Conservation (phyloP, 2,113 vertebrate species). For the Tamias sibiricus region DNA sequence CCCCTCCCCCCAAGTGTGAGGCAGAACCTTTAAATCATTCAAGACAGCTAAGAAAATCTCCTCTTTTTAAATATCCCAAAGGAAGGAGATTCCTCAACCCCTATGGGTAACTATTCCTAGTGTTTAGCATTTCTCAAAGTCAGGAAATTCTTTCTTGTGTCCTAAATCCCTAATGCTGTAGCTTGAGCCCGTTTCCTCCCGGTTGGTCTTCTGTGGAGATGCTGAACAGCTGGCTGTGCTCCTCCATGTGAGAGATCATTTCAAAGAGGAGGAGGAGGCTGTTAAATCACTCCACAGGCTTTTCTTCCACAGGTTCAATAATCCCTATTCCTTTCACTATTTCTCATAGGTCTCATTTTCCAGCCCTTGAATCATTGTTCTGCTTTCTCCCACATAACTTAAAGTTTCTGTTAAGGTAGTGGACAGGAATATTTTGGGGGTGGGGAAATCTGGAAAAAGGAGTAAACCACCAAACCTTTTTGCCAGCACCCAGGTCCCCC, state of each 20-base stretch:
- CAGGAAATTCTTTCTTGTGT: slow-evolving; percentile 81
- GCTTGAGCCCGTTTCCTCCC: slow-evolving; percentile 64
- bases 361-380: neutral
- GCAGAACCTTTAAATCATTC: slow-evolving; percentile 75
- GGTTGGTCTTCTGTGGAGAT: slow-evolving; percentile 57
- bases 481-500: neutral
- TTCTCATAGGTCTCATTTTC: slow-evolving; percentile 74
- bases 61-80: slow-evolving; percentile 74
- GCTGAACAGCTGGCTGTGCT: slow-evolving; percentile 70
- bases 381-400: slow-evolving; percentile 68
- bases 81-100: slow-evolving; percentile 75
- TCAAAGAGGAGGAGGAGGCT: slow-evolving; percentile 26
- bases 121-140: slow-evolving; percentile 81
- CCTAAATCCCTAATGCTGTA: slow-evolving; percentile 75
- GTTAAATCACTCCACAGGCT: neutral
- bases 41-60: slow-evolving; percentile 76
- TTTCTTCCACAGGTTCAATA: slow-evolving; percentile 39
- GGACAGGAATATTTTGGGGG: neutral
- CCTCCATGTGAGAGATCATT: neutral
- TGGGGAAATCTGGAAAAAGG: neutral
- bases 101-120: slow-evolving; percentile 72
- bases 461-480: neutral
- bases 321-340: slow-evolving; percentile 28
- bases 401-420: slow-evolving; percentile 16
- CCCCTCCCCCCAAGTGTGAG: neutral